Percentiles rank a stretch among this genome's conserved stretches.
These are phyloP conservation scores for Heptranchias perlo DNA, from an alignment of 2,113 vertebrate genomes.

Conservation along the genomic window DNA sequence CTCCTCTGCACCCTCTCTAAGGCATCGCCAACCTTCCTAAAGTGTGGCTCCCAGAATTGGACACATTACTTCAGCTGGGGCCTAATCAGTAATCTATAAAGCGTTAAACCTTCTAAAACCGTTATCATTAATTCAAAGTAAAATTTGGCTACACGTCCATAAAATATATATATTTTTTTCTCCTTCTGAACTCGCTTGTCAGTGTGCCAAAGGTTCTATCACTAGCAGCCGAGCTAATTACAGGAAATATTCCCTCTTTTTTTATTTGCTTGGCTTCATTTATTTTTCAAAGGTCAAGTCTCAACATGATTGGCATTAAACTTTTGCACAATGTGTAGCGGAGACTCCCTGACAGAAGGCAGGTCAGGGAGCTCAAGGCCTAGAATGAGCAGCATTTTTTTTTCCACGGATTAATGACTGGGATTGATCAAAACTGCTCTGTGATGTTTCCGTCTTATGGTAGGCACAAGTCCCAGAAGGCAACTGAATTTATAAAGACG, in stretches of 20 bases:
- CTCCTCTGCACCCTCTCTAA: too few species aligned
- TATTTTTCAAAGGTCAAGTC: conserved; percentile 33
- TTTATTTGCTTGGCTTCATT: conserved; percentile 34
- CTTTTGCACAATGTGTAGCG: neutral
- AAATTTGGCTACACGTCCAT: neutral
- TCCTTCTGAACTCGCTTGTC: neutral
- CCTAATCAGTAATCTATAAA: too few species aligned
- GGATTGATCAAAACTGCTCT: neutral
- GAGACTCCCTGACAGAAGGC: neutral
- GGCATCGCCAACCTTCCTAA: too few species aligned
- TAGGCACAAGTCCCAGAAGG: neutral
- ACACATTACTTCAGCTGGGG: too few species aligned
- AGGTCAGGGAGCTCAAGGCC: neutral
- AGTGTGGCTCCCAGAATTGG: too few species aligned
- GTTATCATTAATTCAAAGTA: neutral
- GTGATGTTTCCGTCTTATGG: neutral
- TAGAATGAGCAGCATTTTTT: neutral
- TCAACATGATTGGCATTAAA: conserved; percentile 31
- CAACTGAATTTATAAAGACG: neutral
- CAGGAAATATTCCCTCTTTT: neutral
- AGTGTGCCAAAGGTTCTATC: neutral
- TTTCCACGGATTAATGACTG: neutral
- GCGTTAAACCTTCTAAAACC: neutral
- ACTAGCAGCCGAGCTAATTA: conserved; percentile 10
- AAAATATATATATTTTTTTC: neutral